Conservation (phyloP, 2,797 vertebrate genomes). For the Semaprochilodus insignis region DNA sequence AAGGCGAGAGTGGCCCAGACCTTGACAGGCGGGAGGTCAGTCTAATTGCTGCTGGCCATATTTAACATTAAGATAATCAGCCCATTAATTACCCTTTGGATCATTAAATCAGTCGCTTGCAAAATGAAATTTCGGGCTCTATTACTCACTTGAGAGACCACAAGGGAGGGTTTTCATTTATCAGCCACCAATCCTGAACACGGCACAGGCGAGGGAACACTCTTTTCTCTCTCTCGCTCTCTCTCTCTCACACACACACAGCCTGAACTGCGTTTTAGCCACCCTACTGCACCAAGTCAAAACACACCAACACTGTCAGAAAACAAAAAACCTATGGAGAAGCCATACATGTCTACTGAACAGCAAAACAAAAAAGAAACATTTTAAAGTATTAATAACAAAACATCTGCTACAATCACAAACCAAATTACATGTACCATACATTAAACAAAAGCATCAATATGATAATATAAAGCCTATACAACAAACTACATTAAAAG, state of each 20-base stretch:
- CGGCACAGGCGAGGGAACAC: conserved; percentile 67
- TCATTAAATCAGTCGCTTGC: conserved; percentile 99
- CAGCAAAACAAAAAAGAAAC: background rate
- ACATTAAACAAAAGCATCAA: background rate
- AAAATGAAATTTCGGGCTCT: conserved; percentile 99
- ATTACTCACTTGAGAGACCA: conserved; percentile 99
- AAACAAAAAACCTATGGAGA: background rate
- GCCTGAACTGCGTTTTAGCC: background rate
- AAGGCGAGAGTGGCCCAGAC: conserved; percentile 91
- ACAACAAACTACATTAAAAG: too few relatives aligned
- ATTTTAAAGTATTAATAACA: background rate
- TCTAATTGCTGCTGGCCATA: conserved; percentile 99
- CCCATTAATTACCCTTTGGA: conserved; percentile 99
- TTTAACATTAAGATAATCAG: conserved; percentile 99
- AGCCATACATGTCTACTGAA: background rate
- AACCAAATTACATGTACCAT: background rate
- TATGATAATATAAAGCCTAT: background rate
- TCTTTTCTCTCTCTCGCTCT: background rate
- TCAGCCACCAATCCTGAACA: conserved; percentile 81
- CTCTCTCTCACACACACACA: conserved; percentile 2
- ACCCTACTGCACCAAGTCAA: background rate
- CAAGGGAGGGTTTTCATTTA: conserved; percentile 88
- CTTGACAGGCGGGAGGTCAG: conserved; percentile 99
- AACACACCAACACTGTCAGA: background rate
- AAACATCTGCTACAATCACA: background rate